These are phyloP conservation scores for Atrichornis clamosus DNA, from an alignment of 2,113 vertebrate genomes.

Conservation along the genomic window DNA sequence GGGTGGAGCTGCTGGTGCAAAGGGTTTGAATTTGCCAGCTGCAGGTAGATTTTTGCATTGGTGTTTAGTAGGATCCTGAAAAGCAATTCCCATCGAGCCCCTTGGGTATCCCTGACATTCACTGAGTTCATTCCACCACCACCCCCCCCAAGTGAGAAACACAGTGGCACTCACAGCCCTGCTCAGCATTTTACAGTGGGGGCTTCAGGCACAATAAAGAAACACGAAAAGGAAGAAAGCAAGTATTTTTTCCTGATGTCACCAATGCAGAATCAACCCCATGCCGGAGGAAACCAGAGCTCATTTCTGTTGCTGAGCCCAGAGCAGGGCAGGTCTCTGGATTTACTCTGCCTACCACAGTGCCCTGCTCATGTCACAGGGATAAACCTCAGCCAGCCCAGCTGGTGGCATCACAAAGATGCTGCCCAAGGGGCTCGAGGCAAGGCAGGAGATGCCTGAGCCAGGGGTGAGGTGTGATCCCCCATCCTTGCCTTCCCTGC, in stretches of 20 bases:
- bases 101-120: not conserved
- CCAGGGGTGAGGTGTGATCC: accelerated
- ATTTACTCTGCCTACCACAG: not conserved
- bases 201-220: not conserved
- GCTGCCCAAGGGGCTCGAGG: not conserved
- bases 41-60: not conserved
- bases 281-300: not conserved
- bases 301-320: not conserved
- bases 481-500: not conserved
- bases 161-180: not conserved
- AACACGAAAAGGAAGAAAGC: not conserved
- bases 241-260: not conserved
- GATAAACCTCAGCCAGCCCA: not conserved
- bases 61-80: not conserved
- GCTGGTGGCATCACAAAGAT: not conserved
- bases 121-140: not conserved
- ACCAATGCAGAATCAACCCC: not conserved
- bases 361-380: not conserved
- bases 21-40: not conserved
- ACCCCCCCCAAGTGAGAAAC: not conserved
- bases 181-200: not conserved
- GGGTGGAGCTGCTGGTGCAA: not conserved
- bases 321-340: not conserved
- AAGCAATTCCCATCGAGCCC: not conserved
- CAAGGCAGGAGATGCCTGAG: not conserved